Conservation (phyloP, 1,140 invertebrate genomes). For the Hesperophylax magnus region DNA sequence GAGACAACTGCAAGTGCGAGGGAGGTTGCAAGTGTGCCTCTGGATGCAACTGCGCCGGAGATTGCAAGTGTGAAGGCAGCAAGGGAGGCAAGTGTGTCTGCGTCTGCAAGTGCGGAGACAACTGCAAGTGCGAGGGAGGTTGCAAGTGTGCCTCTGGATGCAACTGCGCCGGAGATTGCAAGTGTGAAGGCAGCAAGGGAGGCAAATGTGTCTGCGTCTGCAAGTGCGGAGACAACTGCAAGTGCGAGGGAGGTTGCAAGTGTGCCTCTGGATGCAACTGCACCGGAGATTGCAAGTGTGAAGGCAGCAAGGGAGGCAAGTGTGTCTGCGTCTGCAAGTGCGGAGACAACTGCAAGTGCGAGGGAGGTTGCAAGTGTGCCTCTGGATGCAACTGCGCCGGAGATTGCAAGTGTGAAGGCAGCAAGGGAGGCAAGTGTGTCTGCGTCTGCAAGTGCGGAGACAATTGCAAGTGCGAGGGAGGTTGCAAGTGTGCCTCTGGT, state of each 20-base stretch:
- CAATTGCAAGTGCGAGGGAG: too few relatives aligned
- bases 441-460: too few relatives aligned
- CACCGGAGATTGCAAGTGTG: slow-evolving; percentile 60
- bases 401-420: too few relatives aligned
- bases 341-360: slow-evolving; percentile 41
- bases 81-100: slow-evolving; percentile 47
- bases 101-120: slow-evolving; percentile 42
- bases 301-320: slow-evolving; percentile 47
- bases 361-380: slow-evolving; percentile 36
- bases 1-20: slow-evolving; percentile 38
- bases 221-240: slow-evolving; percentile 44
- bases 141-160: slow-evolving; percentile 51
- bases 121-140: slow-evolving; percentile 40
- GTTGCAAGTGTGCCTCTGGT: too few relatives aligned
- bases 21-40: slow-evolving; percentile 41
- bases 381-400: too few relatives aligned
- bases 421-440: too few relatives aligned
- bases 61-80: slow-evolving; percentile 60
- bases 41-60: slow-evolving; percentile 59
- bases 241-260: slow-evolving; percentile 39
- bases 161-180: slow-evolving; percentile 60
- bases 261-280: slow-evolving; percentile 57
- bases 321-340: slow-evolving; percentile 47
- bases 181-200: slow-evolving; percentile 57
- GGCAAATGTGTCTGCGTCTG: slow-evolving; percentile 43